A percentile compares a stretch with the other conserved stretches of the same genome.
Conservation (phyloP, 2,113 vertebrate species). For the Gavia stellata region DNA sequence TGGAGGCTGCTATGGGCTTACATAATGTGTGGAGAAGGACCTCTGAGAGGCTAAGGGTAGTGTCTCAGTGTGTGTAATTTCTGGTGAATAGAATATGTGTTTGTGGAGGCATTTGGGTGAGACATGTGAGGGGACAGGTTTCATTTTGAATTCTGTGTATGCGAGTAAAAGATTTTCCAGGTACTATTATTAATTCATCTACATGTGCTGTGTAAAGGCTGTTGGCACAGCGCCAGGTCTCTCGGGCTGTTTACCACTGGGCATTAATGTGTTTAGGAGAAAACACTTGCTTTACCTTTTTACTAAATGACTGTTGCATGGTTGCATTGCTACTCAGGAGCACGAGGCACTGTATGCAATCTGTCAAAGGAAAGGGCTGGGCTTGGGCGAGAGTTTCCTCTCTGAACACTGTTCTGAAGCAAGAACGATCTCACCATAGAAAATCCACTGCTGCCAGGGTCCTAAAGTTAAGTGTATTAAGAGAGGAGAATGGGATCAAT, state of each 20-base stretch:
- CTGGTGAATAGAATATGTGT: background rate
- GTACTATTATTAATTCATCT: background rate
- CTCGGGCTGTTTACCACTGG: background rate
- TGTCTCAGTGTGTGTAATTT: background rate
- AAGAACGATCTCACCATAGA: background rate
- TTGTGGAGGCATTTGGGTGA: background rate
- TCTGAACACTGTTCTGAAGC: background rate
- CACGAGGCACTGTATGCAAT: background rate
- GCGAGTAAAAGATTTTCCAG: background rate
- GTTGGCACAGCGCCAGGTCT: fast-evolving
- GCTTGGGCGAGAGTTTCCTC: background rate
- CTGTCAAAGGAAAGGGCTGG: background rate
- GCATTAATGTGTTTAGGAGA: background rate
- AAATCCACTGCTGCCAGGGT: background rate
- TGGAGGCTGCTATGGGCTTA: background rate
- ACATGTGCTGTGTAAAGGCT: background rate
- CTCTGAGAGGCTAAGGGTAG: background rate
- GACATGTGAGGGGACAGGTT: background rate
- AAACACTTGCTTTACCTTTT: background rate
- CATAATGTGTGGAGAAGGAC: background rate
- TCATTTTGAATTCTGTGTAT: background rate
- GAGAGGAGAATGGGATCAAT: background rate
- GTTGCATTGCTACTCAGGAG: background rate
- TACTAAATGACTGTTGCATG: background rate
- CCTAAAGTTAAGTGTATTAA: background rate